A percentile compares a stretch with the other conserved stretches of the same genome.
These are phyloP conservation scores for Synergus gifuensis DNA, from an alignment of 2,888 invertebrate genomes.

Conservation along the genomic window DNA sequence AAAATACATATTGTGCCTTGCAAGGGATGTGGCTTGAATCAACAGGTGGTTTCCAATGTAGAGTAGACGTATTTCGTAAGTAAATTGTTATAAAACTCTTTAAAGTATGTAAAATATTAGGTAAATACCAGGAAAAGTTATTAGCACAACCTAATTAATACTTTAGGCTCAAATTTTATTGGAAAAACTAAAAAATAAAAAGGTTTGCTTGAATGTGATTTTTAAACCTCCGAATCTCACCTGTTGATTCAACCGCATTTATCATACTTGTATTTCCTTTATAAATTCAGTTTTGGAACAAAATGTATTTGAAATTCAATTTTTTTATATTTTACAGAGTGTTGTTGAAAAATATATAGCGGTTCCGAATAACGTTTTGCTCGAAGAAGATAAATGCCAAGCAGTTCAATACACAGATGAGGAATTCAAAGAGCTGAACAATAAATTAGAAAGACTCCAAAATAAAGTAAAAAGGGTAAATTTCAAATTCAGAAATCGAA, in stretches of 20 bases:
- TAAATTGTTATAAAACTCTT: constrained; percentile 30
- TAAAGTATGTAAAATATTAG: constrained; percentile 9
- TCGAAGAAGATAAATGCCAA: constrained; percentile 65
- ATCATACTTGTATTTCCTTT: background rate
- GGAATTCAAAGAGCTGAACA: constrained; percentile 57
- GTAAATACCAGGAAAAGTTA: background rate
- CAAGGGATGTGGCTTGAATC: background rate
- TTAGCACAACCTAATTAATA: background rate
- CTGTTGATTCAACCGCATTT: constrained; percentile 10
- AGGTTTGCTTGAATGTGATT: background rate
- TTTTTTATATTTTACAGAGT: constrained; percentile 3
- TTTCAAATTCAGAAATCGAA: constrained; percentile 3
- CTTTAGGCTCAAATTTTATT: background rate
- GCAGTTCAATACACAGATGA: constrained; percentile 58
- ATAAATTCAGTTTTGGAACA: background rate
- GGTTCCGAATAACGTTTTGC: constrained; percentile 64
- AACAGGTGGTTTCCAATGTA: constrained; percentile 20
- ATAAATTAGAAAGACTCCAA: constrained; percentile 58
- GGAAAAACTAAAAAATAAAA: background rate
- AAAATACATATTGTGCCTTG: background rate
- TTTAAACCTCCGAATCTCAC: background rate
- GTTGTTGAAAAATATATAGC: constrained; percentile 26
- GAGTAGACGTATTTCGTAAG: background rate
- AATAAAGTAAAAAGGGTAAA: constrained; percentile 59
- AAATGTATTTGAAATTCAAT: background rate